Percentiles rank a stretch among this genome's conserved stretches.
Evolutionary conservation across 2,888 invertebrate genomes (phyloP).

Genomic region (Eremobia ochroleuca): DNA sequence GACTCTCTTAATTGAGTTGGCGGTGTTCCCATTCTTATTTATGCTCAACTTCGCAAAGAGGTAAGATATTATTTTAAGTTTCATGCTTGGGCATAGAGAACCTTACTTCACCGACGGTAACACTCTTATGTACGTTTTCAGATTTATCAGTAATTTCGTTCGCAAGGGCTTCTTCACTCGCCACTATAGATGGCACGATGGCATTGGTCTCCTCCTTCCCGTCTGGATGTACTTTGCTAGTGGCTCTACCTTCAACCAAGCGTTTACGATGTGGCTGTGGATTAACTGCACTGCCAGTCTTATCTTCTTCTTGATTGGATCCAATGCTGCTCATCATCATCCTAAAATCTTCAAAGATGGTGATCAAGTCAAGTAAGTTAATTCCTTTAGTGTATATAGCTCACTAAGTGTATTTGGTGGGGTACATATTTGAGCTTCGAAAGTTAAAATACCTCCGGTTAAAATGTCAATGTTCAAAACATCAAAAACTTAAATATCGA

Average conservation of each 20-base stretch:
- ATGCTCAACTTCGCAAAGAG: slow-evolving; percentile 82
- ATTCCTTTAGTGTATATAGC: neutral
- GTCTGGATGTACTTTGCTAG: slow-evolving; percentile 83
- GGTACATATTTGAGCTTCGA: too few relatives aligned
- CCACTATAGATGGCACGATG: slow-evolving; percentile 83
- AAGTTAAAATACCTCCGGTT: too few relatives aligned
- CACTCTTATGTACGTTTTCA: slow-evolving; percentile 64
- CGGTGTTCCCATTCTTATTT: slow-evolving; percentile 82
- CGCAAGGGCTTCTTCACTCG: slow-evolving; percentile 77
- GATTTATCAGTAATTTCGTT: slow-evolving; percentile 74
- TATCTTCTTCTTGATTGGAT: slow-evolving; percentile 92
- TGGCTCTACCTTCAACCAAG: slow-evolving; percentile 76
- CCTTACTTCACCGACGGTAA: neutral
- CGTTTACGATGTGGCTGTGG: slow-evolving; percentile 90
- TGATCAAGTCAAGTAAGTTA: slow-evolving; percentile 91
- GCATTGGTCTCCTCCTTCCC: slow-evolving; percentile 82
- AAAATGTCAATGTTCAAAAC: too few relatives aligned
- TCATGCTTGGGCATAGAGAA: neutral
- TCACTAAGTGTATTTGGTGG: neutral
- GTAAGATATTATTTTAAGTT: slow-evolving; percentile 71
- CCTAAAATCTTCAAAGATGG: slow-evolving; percentile 93
- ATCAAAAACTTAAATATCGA: too few relatives aligned
- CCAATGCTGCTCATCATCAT: slow-evolving; percentile 96
- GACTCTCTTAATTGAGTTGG: slow-evolving; percentile 86
- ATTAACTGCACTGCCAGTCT: slow-evolving; percentile 91